Base-by-base conservation (phyloP, 2,797 vertebrate genomes). In the Rhincodon typus region DNA sequence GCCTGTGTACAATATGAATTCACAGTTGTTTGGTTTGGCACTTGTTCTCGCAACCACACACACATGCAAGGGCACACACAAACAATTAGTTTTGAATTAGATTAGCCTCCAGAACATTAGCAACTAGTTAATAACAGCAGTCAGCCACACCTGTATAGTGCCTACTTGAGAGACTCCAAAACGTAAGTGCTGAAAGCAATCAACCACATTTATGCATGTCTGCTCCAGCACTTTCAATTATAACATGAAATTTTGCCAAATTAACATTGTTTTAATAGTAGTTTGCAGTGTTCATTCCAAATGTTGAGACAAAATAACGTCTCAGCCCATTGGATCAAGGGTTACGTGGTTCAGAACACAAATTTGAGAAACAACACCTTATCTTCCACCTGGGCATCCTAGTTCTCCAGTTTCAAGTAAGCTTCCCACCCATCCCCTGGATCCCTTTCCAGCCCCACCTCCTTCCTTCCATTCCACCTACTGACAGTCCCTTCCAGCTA, bases 111-210 rank as follows among this genome's bases (percentile, higher is more conserved):
- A 91, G 30, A n/a, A 91, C 57, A 62, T 66, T n/a, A 91, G 15
- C 57, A 91, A 17, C 19, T 53, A 42, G 69, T 53, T 74, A 53
- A 77, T 46, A 95, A 25, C 46, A 95, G 8, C 38, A 50, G 38
- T 74, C 70, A 77, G 7, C 72, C 94, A 95, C 70, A 95, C 27
- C 69, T 91, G 15, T 62, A 34, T 17, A 19, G 1, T 62, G 34
- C 53, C 88, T 77, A 46, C 70, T 6, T 77, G 46, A 77, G 46
- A 95, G 17, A 42, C 70, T 95, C 46, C 46, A 42, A 77, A 34
- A 72, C 27, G 34, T 74, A 46, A 69, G 70, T 30, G 46, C 94
- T 95, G 70, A 95, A 95, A 95, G 77, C 70, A 95, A 34, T 77
- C 15, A 95, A 77, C 69, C 70, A 57, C 46, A 57, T 77, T 95